Base-by-base conservation (phyloP, 1,140 invertebrate genomes). In the Cephus cinctus region DNA sequence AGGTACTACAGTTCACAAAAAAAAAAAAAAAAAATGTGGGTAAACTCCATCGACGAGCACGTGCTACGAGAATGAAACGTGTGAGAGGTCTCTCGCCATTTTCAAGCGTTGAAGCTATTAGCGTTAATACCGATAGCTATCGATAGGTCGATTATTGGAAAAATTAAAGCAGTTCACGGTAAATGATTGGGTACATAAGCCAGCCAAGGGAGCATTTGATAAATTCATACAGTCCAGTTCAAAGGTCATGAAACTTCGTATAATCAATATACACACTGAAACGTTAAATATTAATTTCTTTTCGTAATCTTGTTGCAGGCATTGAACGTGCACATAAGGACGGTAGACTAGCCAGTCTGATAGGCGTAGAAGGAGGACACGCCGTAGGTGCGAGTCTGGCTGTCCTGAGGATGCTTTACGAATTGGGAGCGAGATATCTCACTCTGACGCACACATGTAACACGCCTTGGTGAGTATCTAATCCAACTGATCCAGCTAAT, bases 401-500 rank as follows among this genome's bases (percentile, higher is more conserved):
- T 5, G 84, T 89, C 4, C 76, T 93, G 30, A 78, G 90, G 36
- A 88, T 88, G 78, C 87, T 89, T 69, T 92, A 93, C 70, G 83
- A 88, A 45, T 78, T 92, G 16, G 90, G 90, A 6, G 86, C 89
- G 2, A 80, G 90, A 48, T 91, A 90, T 70, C 83, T 93, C 74
- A 92, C 90, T 21, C 77, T 92, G 4, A 92, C 89, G 2, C 90
- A 93, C 73, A 90, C 85, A 50, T 92, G 90, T 78, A 88, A 92
- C 65, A 91, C 89, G 50, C 88, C 88, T 57, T 93, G 90, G 90
- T 86, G 80, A 77, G 72, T 73, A 43, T 66, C 38, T 20, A 40
- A 40, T 14, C 35, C 18, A 40, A 40, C 38, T 15, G 38, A 22
- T 22, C 38, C n/a, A 40, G 20, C 38, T 14, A 40, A 40, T 23